These are phyloP conservation scores for Campylorhamphus procurvoides DNA, from an alignment of 2,113 vertebrate species.

Conservation along the genomic window DNA sequence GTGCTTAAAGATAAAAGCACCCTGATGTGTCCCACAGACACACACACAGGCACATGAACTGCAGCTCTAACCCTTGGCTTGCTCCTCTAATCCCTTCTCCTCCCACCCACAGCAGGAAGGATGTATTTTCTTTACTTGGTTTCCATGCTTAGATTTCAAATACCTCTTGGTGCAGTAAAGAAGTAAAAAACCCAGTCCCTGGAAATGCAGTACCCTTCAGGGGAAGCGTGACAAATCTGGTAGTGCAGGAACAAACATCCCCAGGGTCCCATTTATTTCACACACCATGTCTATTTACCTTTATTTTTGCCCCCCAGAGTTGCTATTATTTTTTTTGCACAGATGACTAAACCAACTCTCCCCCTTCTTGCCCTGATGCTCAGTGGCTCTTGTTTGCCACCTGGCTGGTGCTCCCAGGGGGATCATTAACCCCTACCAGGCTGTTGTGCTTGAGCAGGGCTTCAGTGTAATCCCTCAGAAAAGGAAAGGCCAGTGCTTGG, in stretches of 20 bases:
- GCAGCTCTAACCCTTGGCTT: neutral
- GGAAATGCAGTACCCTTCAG: neutral
- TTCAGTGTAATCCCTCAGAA: neutral
- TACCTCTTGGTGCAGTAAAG: neutral
- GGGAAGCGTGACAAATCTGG: neutral
- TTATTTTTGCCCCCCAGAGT: neutral
- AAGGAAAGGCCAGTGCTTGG: neutral
- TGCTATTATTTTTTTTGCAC: neutral
- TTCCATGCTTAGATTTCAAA: neutral
- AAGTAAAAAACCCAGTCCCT: neutral
- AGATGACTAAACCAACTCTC: neutral
- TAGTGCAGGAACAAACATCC: neutral
- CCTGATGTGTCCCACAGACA: neutral
- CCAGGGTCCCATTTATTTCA: neutral
- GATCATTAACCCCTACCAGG: neutral
- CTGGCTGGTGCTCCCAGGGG: neutral
- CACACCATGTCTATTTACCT: neutral
- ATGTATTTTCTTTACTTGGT: neutral
- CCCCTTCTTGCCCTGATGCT: neutral
- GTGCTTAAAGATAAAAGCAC: neutral
- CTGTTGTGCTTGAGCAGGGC: neutral
- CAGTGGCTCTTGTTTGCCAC: neutral
- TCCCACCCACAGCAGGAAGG: neutral
- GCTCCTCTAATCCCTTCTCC: neutral
- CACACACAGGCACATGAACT: fast-evolving